A percentile compares a stretch with the other conserved stretches of the same genome.
Evolutionary conservation across 2,888 invertebrate species (phyloP).

Genomic region (Stegophylla sp.): DNA sequence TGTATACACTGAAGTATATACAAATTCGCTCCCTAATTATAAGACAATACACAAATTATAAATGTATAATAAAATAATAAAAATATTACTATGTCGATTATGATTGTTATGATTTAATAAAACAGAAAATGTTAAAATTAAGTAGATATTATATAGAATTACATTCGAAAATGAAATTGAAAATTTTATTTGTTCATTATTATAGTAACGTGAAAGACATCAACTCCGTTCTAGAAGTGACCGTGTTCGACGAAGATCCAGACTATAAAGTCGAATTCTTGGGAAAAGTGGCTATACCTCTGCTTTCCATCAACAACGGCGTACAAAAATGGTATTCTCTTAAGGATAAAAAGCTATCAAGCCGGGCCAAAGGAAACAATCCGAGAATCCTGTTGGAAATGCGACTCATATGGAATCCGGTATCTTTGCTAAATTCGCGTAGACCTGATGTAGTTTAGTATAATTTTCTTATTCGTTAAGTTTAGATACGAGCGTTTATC

Average conservation of each 20-base stretch:
- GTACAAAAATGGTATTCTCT: conserved; percentile 95
- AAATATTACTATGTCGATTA: no score
- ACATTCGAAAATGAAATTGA: no score
- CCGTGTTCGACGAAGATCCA: conserved; percentile 96
- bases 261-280: conserved; percentile 98
- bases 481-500: conserved; percentile 82
- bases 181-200: conserved; percentile 60
- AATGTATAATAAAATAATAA: no score
- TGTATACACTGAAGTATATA: no score
- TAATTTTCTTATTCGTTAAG: conserved; percentile 51
- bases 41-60: no score
- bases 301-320: conserved; percentile 84
- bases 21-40: no score
- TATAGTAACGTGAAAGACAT: conserved; percentile 91
- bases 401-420: conserved; percentile 89
- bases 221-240: conserved; percentile 90
- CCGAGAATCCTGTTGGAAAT: conserved; percentile 92
- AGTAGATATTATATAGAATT: no score
- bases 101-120: no score
- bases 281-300: conserved; percentile 88
- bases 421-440: conserved; percentile 66
- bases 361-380: conserved; percentile 88
- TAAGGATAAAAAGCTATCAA: conserved; percentile 91
- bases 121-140: no score
- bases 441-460: not conserved